phyloP scores from a whole-genome alignment of 1,140 invertebrate genomes.

The Ridgeia piscesae region DNA sequence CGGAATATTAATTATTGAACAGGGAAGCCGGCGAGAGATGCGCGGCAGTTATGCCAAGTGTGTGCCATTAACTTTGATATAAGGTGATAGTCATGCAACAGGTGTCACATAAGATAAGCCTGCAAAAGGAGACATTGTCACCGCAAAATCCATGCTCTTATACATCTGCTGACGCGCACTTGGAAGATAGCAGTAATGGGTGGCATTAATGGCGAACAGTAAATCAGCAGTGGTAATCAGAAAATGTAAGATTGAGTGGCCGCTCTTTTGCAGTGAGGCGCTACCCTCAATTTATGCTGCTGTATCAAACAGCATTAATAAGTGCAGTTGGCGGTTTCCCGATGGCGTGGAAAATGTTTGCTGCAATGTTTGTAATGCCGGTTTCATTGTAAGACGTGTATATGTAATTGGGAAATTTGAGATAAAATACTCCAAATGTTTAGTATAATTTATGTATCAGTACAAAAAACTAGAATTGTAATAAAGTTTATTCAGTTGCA shows the following conservation, averaged over 20 bases:
- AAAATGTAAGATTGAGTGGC: not conserved
- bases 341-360: not conserved
- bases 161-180: not conserved
- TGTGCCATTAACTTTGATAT: conserved; percentile 1
- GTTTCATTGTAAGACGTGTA: too few species aligned
- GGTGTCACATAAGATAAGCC: conserved; percentile 4
- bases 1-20: not conserved
- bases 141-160: not conserved
- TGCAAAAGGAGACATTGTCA: not conserved
- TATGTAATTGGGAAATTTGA: not conserved
- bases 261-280: not conserved
- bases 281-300: not conserved
- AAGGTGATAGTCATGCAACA: not conserved
- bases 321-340: not conserved
- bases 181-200: not conserved
- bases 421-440: not conserved
- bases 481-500: not conserved
- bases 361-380: not conserved
- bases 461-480: not conserved
- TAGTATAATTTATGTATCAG: not conserved
- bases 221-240: not conserved
- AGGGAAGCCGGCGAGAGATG: not conserved
- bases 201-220: not conserved
- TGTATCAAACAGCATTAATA: not conserved
- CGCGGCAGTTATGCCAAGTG: not conserved